Base-by-base conservation (phyloP, 2,797 vertebrate species). In the Phaenicophaeus curvirostris region DNA sequence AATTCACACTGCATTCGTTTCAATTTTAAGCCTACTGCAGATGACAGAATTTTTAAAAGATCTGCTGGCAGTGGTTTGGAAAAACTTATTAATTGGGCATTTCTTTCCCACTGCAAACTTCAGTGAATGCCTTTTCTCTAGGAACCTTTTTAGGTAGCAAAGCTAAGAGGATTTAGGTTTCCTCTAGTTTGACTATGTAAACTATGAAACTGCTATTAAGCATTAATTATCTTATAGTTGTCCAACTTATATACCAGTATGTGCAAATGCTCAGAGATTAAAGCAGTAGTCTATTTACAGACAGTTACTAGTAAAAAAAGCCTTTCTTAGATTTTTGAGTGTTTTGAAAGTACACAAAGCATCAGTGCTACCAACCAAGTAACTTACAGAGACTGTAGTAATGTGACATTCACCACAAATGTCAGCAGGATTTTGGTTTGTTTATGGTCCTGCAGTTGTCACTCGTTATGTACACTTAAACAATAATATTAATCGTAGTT, bases 311-410 rank as follows among this genome's bases (percentile, higher is more conserved):
- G 19, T 71, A 12, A 28, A 20, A 17, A 51, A 67, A 35, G 6
- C 4, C 2, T 13, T 72, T 61, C 13, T 27, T 3, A n/a, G 5
- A 8, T 51, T 33, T 90, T 75, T 55, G 8, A 15, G 11, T 88
- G 11, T 44, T 67, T 31, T 54, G 28, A 69, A 63, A 55, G 44
- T 71, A 31, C 15, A 20, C 31, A 54, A 62, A 82, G 24, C 30
- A 42, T 74, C 23, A 50, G 1, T 63, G 24, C 84, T 76, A 53
- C 21, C 37, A 46, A 54, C 2, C 8, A 67, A 5, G 27, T 58
- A 28, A 46, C 0, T 7, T 42, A 20, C 15, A 69, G 46, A 78
- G 14, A 16, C 11, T 44, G 9, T 0, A 2, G 8, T 84, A 25
- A 9, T 50, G 4, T 80, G 51, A 74, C 4, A 30, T 4, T 31